Evolutionary conservation across 2,888 invertebrate species (phyloP).

Genomic region (Clepsis dumicolana): DNA sequence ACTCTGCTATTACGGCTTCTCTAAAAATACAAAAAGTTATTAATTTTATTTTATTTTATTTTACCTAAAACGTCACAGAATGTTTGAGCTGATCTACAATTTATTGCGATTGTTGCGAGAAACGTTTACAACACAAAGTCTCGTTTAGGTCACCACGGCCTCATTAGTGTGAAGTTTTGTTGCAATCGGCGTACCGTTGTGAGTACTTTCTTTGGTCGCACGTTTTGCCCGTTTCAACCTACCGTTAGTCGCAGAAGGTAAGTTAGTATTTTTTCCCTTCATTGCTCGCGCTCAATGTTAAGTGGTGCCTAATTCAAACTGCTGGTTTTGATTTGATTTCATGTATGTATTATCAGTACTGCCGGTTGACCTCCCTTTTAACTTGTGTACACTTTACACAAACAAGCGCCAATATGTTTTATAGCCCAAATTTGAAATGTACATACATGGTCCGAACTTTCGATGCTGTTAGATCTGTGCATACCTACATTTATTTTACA

Average conservation of each 20-base stretch:
- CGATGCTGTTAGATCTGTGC: no score
- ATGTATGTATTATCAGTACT: background rate
- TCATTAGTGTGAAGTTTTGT: conserved; percentile 67
- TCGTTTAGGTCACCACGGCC: conserved; percentile 59
- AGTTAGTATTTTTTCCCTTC: conserved; percentile 8
- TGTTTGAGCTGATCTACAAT: conserved; percentile 1
- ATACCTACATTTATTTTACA: no score
- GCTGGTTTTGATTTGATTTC: background rate
- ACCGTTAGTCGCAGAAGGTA: conserved; percentile 50
- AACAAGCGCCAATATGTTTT: background rate
- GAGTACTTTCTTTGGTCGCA: conserved; percentile 63
- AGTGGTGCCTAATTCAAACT: background rate
- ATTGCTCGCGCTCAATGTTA: background rate
- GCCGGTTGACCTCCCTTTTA: background rate
- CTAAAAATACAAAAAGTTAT: no score
- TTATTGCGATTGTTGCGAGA: conserved; percentile 3
- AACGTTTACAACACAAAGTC: conserved; percentile 5
- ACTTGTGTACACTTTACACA: background rate
- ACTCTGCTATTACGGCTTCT: no score
- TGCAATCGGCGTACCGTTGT: conserved; percentile 75
- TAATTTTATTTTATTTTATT: no score
- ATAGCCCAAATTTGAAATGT: no score
- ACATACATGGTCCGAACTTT: no score
- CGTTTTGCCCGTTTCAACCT: conserved; percentile 46
- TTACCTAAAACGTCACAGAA: background rate